A percentile compares a stretch with the other conserved stretches of the same genome.
Conservation (phyloP, 2,888 invertebrate species). For the Scaptodrosophila latifasciaeformis region DNA sequence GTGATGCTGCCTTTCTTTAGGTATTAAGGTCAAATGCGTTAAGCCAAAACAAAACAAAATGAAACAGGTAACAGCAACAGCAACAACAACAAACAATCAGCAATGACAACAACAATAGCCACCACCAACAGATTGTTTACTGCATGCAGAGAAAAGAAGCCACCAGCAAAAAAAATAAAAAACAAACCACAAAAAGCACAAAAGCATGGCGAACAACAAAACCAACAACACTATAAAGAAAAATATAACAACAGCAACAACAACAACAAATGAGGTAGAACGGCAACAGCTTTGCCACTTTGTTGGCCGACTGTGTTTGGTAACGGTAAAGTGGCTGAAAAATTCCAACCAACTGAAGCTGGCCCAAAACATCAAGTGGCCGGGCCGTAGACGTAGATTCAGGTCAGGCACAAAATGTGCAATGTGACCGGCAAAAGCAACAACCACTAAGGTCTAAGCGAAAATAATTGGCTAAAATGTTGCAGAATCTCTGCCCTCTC, state of each 20-base stretch:
- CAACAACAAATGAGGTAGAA: conserved; percentile 3
- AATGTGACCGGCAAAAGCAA: conserved; percentile 9
- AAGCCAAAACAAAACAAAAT: conserved; percentile 46
- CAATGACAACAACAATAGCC: conserved; percentile 23
- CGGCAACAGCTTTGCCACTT: neutral
- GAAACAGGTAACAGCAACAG: conserved; percentile 20
- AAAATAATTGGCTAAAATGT: conserved; percentile 35
- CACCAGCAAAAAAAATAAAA: too few species aligned
- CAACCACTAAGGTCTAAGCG: conserved; percentile 32
- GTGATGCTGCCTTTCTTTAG: conserved; percentile 60
- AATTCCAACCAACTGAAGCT: neutral
- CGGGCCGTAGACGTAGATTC: neutral
- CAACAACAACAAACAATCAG: conserved; percentile 12
- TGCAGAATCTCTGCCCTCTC: too few species aligned
- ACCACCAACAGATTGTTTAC: conserved; percentile 32
- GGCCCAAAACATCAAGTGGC: neutral
- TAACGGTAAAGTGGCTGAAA: conserved; percentile 9
- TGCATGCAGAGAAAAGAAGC: neutral
- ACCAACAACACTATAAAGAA: conserved; percentile 6
- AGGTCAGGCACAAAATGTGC: conserved; percentile 26
- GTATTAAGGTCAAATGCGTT: conserved; percentile 67
- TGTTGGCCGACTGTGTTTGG: too few species aligned
- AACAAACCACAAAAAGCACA: conserved; percentile 50
- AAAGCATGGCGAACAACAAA: conserved; percentile 32
- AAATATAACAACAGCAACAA: neutral